Evolutionary conservation across 2,797 vertebrate genomes (phyloP).

Genomic region (Tokudaia muenninki): DNA sequence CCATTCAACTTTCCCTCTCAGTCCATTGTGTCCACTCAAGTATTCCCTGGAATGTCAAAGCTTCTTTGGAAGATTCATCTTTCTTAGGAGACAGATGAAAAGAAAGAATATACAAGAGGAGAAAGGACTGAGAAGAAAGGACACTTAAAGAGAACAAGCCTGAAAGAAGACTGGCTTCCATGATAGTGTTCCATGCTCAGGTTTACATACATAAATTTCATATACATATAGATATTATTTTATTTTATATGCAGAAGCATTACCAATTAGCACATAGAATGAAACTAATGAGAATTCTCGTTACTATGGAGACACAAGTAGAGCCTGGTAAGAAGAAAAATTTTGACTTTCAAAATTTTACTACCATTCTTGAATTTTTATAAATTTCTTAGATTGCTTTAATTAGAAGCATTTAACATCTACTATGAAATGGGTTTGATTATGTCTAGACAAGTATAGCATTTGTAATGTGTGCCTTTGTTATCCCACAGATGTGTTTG

Average conservation of each 20-base stretch:
- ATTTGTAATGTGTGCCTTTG: conserved; percentile 73
- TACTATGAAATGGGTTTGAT: conserved; percentile 67
- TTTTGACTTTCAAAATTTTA: conserved; percentile 79
- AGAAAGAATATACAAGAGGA: neutral
- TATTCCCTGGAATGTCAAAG: neutral
- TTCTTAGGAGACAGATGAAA: neutral
- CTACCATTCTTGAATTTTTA: conserved; percentile 73
- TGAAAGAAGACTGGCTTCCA: conserved; percentile 21
- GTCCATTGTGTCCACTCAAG: neutral
- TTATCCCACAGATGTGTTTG: conserved; percentile 75
- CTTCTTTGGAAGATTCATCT: neutral
- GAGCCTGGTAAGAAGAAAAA: conserved; percentile 60
- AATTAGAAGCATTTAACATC: conserved; percentile 71
- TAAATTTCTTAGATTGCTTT: conserved; percentile 74
- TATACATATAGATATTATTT: neutral
- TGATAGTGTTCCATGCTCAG: conserved; percentile 47
- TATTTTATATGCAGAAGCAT: neutral
- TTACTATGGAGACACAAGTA: conserved; percentile 83
- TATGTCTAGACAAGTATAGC: conserved; percentile 71
- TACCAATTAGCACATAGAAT: conserved; percentile 79
- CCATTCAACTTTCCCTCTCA: neutral
- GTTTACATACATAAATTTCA: neutral
- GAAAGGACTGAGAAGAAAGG: neutral
- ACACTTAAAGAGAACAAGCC: too few relatives aligned
- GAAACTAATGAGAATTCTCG: conserved; percentile 66